These are phyloP conservation scores for Elysia crispata DNA, from an alignment of 2,888 invertebrate genomes.

Conservation along the genomic window DNA sequence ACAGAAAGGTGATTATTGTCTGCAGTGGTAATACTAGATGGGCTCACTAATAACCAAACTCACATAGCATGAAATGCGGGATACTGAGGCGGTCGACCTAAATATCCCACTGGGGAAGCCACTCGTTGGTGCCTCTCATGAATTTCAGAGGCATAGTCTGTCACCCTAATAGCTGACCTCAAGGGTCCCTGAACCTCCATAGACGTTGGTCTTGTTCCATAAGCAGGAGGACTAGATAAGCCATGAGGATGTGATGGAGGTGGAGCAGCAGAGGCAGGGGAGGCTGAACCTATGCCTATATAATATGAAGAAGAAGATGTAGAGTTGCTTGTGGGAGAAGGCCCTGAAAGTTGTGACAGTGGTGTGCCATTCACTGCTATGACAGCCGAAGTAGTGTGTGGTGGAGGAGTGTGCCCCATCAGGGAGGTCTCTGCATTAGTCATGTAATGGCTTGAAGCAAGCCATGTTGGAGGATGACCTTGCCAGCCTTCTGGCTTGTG, in stretches of 20 bases:
- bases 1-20: too few relatives aligned
- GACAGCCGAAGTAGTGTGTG: too few relatives aligned
- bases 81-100: conserved; percentile 31
- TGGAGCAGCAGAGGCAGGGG: neutral
- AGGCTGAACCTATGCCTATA: neutral
- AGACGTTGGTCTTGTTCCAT: conserved; percentile 43
- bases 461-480: conserved; percentile 18
- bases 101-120: conserved; percentile 40
- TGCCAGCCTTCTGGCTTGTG: conserved; percentile 43
- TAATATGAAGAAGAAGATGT: too few relatives aligned
- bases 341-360: too few relatives aligned
- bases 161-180: conserved; percentile 36
- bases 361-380: too few relatives aligned
- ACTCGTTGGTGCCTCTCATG: conserved; percentile 40
- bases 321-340: too few relatives aligned
- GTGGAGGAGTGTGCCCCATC: too few relatives aligned
- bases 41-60: too few relatives aligned
- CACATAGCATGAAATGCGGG: neutral
- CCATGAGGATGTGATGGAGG: conserved; percentile 3
- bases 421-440: too few relatives aligned
- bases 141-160: conserved; percentile 37
- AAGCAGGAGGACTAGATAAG: conserved; percentile 21
- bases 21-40: too few relatives aligned
- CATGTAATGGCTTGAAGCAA: too few relatives aligned
- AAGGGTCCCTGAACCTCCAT: conserved; percentile 44